phyloP scores from a whole-genome alignment of 2,797 vertebrate genomes.

The Mastacembelus armatus region DNA sequence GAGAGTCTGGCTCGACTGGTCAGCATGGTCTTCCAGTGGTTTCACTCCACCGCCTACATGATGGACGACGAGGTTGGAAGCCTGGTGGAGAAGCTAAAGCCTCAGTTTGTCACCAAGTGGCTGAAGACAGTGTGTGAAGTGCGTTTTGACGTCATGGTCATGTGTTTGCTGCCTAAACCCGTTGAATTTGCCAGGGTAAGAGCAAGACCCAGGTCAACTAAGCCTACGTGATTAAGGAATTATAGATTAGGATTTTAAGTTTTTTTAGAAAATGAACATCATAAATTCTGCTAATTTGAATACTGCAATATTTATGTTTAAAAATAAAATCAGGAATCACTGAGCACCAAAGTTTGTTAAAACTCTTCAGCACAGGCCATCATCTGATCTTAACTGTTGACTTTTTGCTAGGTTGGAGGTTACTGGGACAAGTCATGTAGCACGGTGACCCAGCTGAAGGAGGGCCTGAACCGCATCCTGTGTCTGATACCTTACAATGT shows the following conservation, averaged over 20 bases:
- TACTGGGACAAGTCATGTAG: constrained; percentile 99
- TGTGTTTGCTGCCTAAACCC: constrained; percentile 98
- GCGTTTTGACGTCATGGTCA: constrained; percentile 99
- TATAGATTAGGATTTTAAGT: not conserved
- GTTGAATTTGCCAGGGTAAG: constrained; percentile 98
- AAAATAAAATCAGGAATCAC: constrained; percentile 2
- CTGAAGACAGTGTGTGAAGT: constrained; percentile 98
- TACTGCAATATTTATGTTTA: not conserved
- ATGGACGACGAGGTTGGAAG: constrained; percentile 99
- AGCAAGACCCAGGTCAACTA: not conserved
- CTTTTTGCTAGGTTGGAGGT: constrained; percentile 91
- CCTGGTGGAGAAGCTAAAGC: constrained; percentile 97
- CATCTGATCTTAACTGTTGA: not conserved
- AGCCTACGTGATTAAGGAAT: not conserved
- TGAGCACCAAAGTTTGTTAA: not conserved
- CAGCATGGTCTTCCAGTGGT: constrained; percentile 99
- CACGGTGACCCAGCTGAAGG: constrained; percentile 96
- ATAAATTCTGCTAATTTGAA: not conserved
- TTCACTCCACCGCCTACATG: constrained; percentile 99
- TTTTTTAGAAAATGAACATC: not conserved
- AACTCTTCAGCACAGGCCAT: constrained; percentile 9
- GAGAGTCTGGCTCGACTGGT: constrained; percentile 97
- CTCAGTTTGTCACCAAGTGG: constrained; percentile 99
- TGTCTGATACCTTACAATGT: constrained; percentile 99
- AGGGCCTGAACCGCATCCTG: constrained; percentile 96